Evolutionary conservation across 2,888 invertebrate genomes (phyloP), one percentile per base, ranked within the genome.

Genomic region (Caenorhabditis auriculariae): DNA sequence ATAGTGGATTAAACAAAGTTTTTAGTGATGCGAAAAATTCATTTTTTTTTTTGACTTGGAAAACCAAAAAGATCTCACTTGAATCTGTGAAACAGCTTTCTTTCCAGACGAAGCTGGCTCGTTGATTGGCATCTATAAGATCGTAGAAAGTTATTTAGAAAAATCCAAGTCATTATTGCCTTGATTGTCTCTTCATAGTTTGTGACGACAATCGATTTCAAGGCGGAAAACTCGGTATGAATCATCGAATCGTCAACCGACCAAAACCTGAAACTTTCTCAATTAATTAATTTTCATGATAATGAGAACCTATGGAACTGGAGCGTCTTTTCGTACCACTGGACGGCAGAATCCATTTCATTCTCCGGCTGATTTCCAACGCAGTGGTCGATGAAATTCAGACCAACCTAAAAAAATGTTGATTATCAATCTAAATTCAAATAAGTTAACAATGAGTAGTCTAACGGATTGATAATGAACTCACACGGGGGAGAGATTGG

Each of bases 301-400:
- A 12, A 23, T 19, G 4, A 29, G n/a, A 39, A 75, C 53, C 79
- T 63, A 50, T 81, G 80, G 69, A 81, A 82, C 19, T 66, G 58
- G 39, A 81, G 83, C 62, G 86, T 87, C 56, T 87, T 86, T 82
- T 90, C 90, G 82, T 90, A 90, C 96, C 96, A 98, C 76, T 90
- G 87, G 0, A 90, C 93, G 0, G 88, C 89, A 32, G 87, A 85
- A 82, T 91, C 91, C 96, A 98, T 96, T 73, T 88, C 86, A 43
- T 88, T 84, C 77, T 95, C 91, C 0, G 95, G 93, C 83, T 96
- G 95, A 83, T 98, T 98, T 3, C 94, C 95, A 5, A 98, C 98
- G 48, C 93, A 89, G 82, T 98, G 98, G 83, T 98, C 98, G 56
- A 96, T 89, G 81, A 93, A 93, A 81, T 91, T 88, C 54, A 96